Conservation (phyloP, 1,140 invertebrate genomes). For the Dryas iulia region DNA sequence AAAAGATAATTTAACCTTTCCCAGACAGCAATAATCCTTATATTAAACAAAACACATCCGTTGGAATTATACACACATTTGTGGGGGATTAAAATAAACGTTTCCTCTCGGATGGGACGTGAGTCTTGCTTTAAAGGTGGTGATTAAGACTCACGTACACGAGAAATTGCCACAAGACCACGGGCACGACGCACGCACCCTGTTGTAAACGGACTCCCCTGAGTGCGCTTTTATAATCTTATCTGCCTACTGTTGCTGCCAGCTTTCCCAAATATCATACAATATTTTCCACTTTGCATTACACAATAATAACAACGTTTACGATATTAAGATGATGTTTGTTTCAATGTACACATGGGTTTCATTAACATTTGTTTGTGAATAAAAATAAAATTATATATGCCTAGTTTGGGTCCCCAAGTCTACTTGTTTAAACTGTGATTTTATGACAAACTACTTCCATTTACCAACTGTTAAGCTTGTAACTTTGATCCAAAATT, state of each 20-base stretch:
- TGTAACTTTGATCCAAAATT: no score
- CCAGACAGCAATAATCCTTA: conserved; percentile 7
- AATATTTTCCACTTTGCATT: not conserved
- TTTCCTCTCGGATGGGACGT: conserved; percentile 52
- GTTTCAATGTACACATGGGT: not conserved
- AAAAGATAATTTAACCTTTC: not conserved
- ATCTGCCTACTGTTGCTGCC: conserved; percentile 9
- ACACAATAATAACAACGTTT: not conserved
- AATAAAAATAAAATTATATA: not conserved
- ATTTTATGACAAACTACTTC: no score
- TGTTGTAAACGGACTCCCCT: conserved; percentile 33
- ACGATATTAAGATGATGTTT: not conserved
- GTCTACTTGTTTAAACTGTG: no score
- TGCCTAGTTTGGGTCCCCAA: no score
- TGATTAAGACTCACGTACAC: conserved; percentile 59
- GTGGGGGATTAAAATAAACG: conserved; percentile 67
- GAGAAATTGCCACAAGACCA: conserved; percentile 44
- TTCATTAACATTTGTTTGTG: not conserved
- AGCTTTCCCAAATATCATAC: not conserved
- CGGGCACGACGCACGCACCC: conserved; percentile 35
- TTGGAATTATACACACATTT: conserved; percentile 59
- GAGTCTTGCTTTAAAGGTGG: conserved; percentile 56
- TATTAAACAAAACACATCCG: conserved; percentile 49
- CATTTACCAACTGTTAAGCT: no score
- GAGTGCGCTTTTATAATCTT: conserved; percentile 33